Conservation (phyloP, 2,113 vertebrate species). For the Dissostichus mawsoni region DNA sequence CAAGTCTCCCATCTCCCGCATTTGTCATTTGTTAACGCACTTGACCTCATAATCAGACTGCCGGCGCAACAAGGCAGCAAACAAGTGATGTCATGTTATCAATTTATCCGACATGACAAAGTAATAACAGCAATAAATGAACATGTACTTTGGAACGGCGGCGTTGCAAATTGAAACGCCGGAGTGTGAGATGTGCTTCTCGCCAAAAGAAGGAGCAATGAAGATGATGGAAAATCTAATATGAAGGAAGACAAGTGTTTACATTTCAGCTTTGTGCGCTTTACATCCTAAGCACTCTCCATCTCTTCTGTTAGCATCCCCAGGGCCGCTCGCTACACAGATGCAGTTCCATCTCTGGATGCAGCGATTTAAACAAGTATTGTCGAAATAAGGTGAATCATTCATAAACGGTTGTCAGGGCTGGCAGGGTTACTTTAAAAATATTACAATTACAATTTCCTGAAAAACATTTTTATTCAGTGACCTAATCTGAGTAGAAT, state of each 20-base stretch:
- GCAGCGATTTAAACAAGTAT: slow-evolving; percentile 19
- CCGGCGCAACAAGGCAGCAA: slow-evolving; percentile 67
- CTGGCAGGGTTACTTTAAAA: too few relatives aligned
- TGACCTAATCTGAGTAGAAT: too few relatives aligned
- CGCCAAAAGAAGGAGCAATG: slow-evolving; percentile 56
- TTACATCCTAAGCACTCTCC: slow-evolving; percentile 69
- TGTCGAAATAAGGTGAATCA: too few relatives aligned
- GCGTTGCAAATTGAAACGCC: slow-evolving; percentile 78
- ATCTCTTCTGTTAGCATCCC: slow-evolving; percentile 51
- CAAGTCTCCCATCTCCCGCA: slow-evolving; percentile 60
- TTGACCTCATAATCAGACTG: slow-evolving; percentile 80
- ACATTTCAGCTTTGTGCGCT: slow-evolving; percentile 63
- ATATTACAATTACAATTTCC: too few relatives aligned
- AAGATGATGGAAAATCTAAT: slow-evolving; percentile 77
- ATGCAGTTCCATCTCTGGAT: slow-evolving; percentile 6
- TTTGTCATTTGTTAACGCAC: slow-evolving; percentile 74
- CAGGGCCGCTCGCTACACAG: slow-evolving; percentile 34
- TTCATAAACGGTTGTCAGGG: too few relatives aligned
- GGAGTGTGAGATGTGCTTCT: slow-evolving; percentile 71
- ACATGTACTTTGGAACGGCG: slow-evolving; percentile 69
- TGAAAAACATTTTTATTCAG: too few relatives aligned
- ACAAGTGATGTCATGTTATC: slow-evolving; percentile 84
- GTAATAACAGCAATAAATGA: slow-evolving; percentile 83
- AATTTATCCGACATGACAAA: slow-evolving; percentile 82
- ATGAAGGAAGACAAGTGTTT: slow-evolving; percentile 77